These are phyloP conservation scores for Acromyrmex echinatior DNA, from an alignment of 1,140 invertebrate genomes.

Conservation along the genomic window DNA sequence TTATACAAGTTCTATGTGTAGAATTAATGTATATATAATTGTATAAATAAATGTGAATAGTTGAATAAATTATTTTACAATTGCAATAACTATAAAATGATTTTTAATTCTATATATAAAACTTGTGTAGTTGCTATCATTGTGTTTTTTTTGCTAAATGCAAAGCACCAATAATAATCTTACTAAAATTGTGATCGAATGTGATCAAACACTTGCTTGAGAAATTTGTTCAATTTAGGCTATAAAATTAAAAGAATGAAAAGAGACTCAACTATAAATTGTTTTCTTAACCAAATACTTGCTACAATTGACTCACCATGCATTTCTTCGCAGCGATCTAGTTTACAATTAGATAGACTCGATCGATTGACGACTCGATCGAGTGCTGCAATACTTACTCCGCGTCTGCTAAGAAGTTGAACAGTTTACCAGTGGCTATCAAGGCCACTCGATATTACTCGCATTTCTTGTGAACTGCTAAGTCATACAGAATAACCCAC, in stretches of 20 bases:
- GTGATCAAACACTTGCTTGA: background rate
- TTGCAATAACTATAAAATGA: no score
- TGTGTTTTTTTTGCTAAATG: no score
- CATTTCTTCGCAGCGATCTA: constrained; percentile 22
- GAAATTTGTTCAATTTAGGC: background rate
- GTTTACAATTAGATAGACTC: constrained; percentile 44
- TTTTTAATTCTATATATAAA: no score
- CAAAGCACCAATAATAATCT: background rate
- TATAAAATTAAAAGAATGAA: background rate
- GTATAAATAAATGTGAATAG: no score
- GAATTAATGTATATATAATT: no score
- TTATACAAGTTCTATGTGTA: no score
- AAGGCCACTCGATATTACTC: constrained; percentile 84
- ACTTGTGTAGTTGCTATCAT: no score
- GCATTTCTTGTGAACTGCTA: constrained; percentile 76
- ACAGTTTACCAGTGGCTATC: constrained; percentile 71
- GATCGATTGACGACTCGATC: constrained; percentile 48
- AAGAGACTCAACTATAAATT: background rate
- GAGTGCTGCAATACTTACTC: constrained; percentile 6
- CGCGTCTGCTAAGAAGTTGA: constrained; percentile 60
- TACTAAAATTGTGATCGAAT: background rate
- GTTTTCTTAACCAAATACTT: background rate
- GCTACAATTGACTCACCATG: background rate
- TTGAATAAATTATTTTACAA: no score
- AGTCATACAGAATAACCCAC: constrained; percentile 35